Conservation (phyloP, 1,140 invertebrate species). For the Cylas formicarius region DNA sequence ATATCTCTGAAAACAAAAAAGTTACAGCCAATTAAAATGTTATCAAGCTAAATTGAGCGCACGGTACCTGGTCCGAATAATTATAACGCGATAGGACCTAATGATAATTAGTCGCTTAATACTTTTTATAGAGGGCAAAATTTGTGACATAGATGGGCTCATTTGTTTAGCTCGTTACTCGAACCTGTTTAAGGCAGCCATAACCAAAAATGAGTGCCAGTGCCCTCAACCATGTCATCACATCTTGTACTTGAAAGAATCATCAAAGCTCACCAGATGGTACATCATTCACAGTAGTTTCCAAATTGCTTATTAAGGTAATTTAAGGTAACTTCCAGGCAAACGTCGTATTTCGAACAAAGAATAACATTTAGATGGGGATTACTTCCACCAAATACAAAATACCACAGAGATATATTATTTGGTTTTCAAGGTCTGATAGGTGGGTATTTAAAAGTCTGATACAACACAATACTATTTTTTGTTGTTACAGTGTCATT, state of each 20-base stretch:
- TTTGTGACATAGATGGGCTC: constrained; percentile 48
- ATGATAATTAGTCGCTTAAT: no score
- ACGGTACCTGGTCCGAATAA: no score
- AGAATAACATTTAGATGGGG: constrained; percentile 35
- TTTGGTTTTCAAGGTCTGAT: constrained; percentile 52
- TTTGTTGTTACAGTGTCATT: constrained; percentile 42
- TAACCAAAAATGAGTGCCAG: constrained; percentile 47
- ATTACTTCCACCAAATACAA: constrained; percentile 42
- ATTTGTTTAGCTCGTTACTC: constrained; percentile 46
- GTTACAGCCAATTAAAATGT: no score
- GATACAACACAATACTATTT: neutral
- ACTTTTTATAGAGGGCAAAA: constrained; percentile 43
- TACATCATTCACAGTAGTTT: constrained; percentile 15
- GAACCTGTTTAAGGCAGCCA: constrained; percentile 45
- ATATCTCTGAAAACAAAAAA: no score
- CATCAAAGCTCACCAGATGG: constrained; percentile 45
- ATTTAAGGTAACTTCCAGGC: constrained; percentile 26
- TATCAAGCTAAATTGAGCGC: no score
- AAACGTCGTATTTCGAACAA: constrained; percentile 31
- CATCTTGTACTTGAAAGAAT: constrained; percentile 48
- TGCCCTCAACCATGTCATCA: constrained; percentile 50
- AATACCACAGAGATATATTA: constrained; percentile 49
- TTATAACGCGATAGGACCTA: no score
- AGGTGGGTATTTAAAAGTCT: constrained; percentile 39
- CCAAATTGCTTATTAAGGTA: neutral